Evolutionary conservation across 2,797 vertebrate species (phyloP).

Genomic region (Hybognathus amarus): DNA sequence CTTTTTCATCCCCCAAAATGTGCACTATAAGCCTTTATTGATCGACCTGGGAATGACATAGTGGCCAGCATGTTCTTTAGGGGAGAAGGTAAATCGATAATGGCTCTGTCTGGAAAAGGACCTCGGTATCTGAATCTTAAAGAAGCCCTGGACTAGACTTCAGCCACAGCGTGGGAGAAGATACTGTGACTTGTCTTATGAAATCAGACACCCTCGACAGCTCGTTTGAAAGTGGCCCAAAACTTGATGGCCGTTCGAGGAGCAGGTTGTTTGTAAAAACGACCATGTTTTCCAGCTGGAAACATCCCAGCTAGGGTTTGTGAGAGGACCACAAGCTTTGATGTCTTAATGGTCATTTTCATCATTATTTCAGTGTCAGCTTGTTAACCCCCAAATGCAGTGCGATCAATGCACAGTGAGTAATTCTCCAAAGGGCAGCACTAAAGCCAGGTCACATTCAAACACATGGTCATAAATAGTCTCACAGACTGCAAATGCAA

Average conservation of each 20-base stretch:
- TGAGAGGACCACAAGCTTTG: constrained; percentile 56
- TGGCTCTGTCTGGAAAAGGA: constrained; percentile 80
- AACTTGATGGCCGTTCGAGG: constrained; percentile 62
- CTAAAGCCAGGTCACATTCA: constrained; percentile 74
- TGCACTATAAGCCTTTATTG: constrained; percentile 73
- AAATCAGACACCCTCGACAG: constrained; percentile 67
- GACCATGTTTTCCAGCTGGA: constrained; percentile 54
- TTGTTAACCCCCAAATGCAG: constrained; percentile 80
- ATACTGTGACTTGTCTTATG: constrained; percentile 64
- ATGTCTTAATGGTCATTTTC: constrained; percentile 75
- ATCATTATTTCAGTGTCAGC: constrained; percentile 79
- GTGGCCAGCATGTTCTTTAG: constrained; percentile 75
- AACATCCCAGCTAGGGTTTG: constrained; percentile 63
- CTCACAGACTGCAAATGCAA: constrained; percentile 67
- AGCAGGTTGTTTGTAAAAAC: constrained; percentile 73
- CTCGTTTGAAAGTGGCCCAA: constrained; percentile 72
- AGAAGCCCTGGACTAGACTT: constrained; percentile 69
- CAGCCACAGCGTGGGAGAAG: constrained; percentile 57
- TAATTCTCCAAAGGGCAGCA: constrained; percentile 72
- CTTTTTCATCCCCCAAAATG: constrained; percentile 71
- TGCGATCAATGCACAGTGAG: constrained; percentile 73
- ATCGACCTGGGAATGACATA: constrained; percentile 77
- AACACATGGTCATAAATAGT: constrained; percentile 73
- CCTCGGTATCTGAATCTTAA: constrained; percentile 81
- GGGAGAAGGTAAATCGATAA: constrained; percentile 78